phyloP scores from a whole-genome alignment of 1,140 invertebrate genomes.

The Cotesia chilonis region DNA sequence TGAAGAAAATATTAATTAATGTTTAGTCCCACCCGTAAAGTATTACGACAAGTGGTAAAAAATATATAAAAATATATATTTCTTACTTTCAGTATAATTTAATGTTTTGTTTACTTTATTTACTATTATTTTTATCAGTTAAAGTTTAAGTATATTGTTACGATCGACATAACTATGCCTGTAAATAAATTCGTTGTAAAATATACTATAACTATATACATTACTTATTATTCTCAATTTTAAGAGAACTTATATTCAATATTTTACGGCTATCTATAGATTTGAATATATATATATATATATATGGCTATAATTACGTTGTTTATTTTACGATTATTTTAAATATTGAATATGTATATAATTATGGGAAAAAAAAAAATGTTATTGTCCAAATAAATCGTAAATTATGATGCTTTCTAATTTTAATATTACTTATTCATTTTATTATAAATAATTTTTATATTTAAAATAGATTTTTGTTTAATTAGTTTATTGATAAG shows the following conservation, averaged over 20 bases:
- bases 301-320: conserved; percentile 36
- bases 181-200: no score
- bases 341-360: conserved; percentile 56
- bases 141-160: no score
- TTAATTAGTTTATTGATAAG: not conserved
- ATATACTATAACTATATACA: no score
- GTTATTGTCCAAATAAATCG: conserved; percentile 56
- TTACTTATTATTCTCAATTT: no score
- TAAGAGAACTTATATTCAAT: not conserved
- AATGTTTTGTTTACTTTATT: conserved; percentile 11
- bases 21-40: not conserved
- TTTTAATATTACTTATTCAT: conserved; percentile 30
- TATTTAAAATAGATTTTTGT: not conserved
- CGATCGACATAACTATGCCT: no score
- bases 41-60: conserved; percentile 9
- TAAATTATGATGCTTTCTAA: conserved; percentile 60
- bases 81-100: not conserved
- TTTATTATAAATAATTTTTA: not conserved
- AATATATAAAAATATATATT: not conserved
- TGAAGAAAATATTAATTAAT: not conserved
- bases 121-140: not conserved
- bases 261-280: not conserved
- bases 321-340: conserved; percentile 53
- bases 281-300: no score
- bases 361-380: conserved; percentile 47